Conservation (phyloP, 2,797 vertebrate genomes). For the Calcarius lapponicus region DNA sequence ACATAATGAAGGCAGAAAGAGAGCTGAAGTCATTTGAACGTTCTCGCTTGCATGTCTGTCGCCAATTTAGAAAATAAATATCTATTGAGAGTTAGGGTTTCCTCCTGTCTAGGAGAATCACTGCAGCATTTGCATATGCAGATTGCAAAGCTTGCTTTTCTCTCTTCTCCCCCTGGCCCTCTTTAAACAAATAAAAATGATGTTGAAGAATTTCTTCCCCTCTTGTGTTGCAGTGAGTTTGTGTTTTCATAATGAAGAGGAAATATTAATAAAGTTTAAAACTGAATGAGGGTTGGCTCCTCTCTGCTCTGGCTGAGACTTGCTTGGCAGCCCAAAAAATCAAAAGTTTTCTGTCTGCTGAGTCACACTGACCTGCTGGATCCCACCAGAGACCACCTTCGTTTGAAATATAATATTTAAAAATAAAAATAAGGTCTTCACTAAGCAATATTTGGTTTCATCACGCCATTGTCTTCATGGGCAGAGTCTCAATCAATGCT, state of each 20-base stretch:
- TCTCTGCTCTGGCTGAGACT: background rate
- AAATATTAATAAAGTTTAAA: background rate
- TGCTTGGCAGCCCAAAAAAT: background rate
- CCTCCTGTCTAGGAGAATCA: constrained; percentile 64
- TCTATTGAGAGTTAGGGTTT: constrained; percentile 72
- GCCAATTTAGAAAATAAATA: constrained; percentile 78
- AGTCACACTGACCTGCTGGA: background rate
- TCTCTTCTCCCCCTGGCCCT: rapidly evolving
- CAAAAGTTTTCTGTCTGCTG: background rate
- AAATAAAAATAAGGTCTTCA: background rate
- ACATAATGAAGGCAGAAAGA: constrained; percentile 78
- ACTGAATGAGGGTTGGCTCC: background rate
- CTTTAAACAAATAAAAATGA: background rate
- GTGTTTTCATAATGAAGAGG: background rate
- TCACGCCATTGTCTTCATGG: rapidly evolving
- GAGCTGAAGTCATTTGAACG: constrained; percentile 78
- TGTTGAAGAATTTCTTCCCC: background rate
- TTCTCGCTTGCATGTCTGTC: constrained; percentile 74
- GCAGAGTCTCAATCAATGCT: background rate
- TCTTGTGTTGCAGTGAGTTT: background rate
- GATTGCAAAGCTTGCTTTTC: background rate
- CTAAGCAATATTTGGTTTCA: background rate
- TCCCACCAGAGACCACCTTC: background rate
- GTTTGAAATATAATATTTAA: background rate
- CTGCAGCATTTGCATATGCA: constrained; percentile 59